These are phyloP conservation scores for Psylliodes chrysocephalus DNA, from an alignment of 2,888 invertebrate genomes.

Conservation along the genomic window DNA sequence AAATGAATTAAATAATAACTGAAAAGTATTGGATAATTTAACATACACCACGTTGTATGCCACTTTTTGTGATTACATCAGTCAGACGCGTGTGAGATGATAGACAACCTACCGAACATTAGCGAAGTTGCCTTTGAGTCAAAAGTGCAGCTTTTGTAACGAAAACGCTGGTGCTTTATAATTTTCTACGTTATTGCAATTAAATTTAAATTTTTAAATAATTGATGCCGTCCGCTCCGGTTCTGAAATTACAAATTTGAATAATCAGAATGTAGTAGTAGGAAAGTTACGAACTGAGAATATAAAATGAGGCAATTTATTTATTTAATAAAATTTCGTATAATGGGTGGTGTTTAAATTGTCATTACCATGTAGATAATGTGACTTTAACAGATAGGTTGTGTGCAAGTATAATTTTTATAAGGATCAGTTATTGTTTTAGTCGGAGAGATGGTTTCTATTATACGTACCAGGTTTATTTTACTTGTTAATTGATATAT, in stretches of 20 bases:
- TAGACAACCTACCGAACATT: background rate
- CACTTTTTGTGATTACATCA: no score
- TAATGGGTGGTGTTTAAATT: slow-evolving; percentile 1
- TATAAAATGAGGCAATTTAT: slow-evolving; percentile 9
- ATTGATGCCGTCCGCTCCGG: slow-evolving; percentile 10
- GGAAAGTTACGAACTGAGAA: background rate
- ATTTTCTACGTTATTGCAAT: slow-evolving; percentile 13
- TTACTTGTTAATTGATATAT: no score
- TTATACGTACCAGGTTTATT: no score
- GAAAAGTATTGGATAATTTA: no score
- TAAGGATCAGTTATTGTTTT: no score
- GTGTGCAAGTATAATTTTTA: background rate
- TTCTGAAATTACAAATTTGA: slow-evolving; percentile 20
- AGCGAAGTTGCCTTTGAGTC: background rate
- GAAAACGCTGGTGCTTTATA: background rate
- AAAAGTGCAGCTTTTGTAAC: background rate
- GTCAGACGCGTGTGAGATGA: background rate
- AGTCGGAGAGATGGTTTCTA: no score
- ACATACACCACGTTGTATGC: no score
- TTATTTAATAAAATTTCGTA: slow-evolving; percentile 3
- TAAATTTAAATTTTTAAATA: slow-evolving; percentile 28
- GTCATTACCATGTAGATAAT: background rate
- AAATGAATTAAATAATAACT: no score
- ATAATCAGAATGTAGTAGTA: slow-evolving; percentile 7
- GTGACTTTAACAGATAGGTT: slow-evolving; percentile 10